A percentile compares a stretch with the other conserved stretches of the same genome.
phyloP scores from a whole-genome alignment of 2,797 vertebrate species.

The Pipistrellus nathusii region DNA sequence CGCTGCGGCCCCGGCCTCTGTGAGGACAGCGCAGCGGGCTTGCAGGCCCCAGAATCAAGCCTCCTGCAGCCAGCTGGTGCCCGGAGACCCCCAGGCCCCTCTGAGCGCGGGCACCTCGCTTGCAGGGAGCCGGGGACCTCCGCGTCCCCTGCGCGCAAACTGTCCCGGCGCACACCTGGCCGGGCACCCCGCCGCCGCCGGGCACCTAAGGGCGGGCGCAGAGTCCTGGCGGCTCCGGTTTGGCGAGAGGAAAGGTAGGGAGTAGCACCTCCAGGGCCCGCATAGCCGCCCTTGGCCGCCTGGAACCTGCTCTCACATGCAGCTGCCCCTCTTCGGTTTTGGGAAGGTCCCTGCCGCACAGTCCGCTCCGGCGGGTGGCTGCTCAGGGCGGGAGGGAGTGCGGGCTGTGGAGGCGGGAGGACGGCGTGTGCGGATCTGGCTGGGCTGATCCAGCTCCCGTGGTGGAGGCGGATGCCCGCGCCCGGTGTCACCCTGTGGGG shows the following conservation, averaged over 20 bases:
- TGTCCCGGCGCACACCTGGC: neutral
- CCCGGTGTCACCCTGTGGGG: neutral
- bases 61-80: neutral
- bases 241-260: neutral
- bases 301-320: neutral
- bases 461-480: fast-evolving
- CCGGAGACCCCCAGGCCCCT: fast-evolving
- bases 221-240: neutral
- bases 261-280: neutral
- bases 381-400: neutral
- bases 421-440: neutral
- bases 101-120: neutral
- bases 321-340: neutral
- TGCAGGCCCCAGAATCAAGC: constrained; percentile 26
- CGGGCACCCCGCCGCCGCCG: fast-evolving
- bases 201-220: neutral
- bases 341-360: neutral
- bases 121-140: neutral
- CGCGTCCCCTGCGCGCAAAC: neutral
- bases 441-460: neutral
- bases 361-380: fast-evolving
- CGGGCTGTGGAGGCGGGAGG: neutral
- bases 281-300: fast-evolving
- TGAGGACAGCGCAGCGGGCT: neutral
- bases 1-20: neutral